Percentiles rank a stretch among this genome's conserved stretches.
phyloP scores from a whole-genome alignment of 2,797 vertebrate species.

The Sebastes itinus region DNA sequence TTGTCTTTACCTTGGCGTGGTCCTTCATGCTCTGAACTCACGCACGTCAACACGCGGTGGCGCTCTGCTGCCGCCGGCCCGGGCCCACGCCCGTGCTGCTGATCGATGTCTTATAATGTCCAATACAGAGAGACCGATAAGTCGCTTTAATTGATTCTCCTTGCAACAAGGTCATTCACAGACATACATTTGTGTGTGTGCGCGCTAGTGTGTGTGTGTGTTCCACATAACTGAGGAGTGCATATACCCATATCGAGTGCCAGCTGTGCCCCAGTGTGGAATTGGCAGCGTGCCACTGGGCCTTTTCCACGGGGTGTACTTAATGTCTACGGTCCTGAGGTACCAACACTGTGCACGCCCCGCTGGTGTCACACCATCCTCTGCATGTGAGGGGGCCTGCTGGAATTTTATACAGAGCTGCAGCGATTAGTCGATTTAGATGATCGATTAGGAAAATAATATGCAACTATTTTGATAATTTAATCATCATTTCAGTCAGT shows the following conservation, averaged over 20 bases:
- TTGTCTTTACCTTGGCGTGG: conserved; percentile 3
- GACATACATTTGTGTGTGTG: conserved; percentile 52
- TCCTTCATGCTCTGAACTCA: not conserved
- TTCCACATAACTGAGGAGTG: conserved; percentile 78
- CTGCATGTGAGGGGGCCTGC: conserved; percentile 20
- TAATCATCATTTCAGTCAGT: not conserved
- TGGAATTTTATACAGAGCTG: conserved; percentile 37
- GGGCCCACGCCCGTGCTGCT: conserved; percentile 12
- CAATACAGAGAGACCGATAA: conserved; percentile 73
- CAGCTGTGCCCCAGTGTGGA: conserved; percentile 80
- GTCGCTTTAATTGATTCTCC: conserved; percentile 77
- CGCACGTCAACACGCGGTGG: not conserved
- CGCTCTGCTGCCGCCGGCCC: not conserved
- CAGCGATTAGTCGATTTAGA: not conserved
- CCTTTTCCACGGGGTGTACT: conserved; percentile 77
- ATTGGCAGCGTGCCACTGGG: conserved; percentile 78
- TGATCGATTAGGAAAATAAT: not conserved
- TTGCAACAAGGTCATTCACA: conserved; percentile 81
- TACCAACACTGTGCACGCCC: conserved; percentile 46
- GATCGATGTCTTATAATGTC: conserved; percentile 66
- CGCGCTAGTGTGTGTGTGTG: conserved; percentile 47
- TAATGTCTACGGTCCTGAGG: conserved; percentile 73
- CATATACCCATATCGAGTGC: conserved; percentile 81
- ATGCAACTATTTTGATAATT: not conserved
- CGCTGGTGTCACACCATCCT: conserved; percentile 39